phyloP scores from a whole-genome alignment of 2,797 vertebrate genomes.

The Crenichthys baileyi region DNA sequence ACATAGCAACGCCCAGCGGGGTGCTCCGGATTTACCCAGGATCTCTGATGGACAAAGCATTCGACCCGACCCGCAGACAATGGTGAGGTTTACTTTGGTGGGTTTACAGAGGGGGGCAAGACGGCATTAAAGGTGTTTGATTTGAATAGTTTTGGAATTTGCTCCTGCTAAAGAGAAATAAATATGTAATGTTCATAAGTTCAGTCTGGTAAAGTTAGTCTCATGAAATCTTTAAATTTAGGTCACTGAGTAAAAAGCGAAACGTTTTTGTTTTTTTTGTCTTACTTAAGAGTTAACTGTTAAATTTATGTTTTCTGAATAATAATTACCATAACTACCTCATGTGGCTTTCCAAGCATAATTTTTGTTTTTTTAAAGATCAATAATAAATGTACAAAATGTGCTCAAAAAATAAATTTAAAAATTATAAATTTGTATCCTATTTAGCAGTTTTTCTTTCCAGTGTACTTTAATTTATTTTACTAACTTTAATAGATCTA shows the following conservation, averaged over 20 bases:
- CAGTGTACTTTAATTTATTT: background rate
- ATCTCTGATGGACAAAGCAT: slow-evolving; percentile 99
- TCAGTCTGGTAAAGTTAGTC: background rate
- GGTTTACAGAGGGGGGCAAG: slow-evolving; percentile 40
- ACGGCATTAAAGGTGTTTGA: slow-evolving; percentile 49
- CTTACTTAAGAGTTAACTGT: background rate
- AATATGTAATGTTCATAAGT: background rate
- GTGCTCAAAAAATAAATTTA: background rate
- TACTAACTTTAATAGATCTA: no score
- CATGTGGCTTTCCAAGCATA: background rate
- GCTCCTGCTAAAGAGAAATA: background rate
- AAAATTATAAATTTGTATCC: background rate
- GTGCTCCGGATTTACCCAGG: slow-evolving; percentile 99
- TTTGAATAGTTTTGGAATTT: background rate
- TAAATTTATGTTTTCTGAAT: background rate
- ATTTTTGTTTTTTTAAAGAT: background rate
- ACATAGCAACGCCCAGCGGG: slow-evolving; percentile 99
- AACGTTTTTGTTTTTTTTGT: background rate
- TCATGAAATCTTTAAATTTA: background rate
- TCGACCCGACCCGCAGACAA: slow-evolving; percentile 99
- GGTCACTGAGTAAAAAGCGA: no score
- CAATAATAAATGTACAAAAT: background rate
- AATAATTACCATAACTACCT: background rate
- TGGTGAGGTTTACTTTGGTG: slow-evolving; percentile 87
- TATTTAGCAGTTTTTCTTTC: background rate